phyloP scores from a whole-genome alignment of 2,113 vertebrate genomes.

The Pipa parva region DNA sequence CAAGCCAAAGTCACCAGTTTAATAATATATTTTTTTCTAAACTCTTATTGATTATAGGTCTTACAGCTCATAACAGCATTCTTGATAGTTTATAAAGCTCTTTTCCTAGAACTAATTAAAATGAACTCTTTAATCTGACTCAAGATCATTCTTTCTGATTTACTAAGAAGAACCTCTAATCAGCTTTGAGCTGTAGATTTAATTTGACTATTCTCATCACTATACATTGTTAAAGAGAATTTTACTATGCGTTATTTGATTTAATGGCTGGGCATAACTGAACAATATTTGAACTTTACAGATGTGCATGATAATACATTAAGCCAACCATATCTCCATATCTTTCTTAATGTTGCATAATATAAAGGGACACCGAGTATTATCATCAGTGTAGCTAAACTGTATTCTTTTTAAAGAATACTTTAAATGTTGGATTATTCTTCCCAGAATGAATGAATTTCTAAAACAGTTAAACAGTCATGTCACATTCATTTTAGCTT shows the following conservation, averaged over 20 bases:
- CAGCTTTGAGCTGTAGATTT: constrained; percentile 10
- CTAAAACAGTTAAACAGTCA: too few relatives aligned
- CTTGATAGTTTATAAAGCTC: constrained; percentile 11
- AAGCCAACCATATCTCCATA: neutral
- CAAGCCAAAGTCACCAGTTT: too few relatives aligned
- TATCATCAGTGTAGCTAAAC: too few relatives aligned
- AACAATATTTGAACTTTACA: neutral
- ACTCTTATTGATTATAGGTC: neutral
- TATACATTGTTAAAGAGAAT: neutral
- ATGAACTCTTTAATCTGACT: constrained; percentile 8
- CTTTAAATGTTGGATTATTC: too few relatives aligned
- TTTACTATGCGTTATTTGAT: constrained; percentile 5
- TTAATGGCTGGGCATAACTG: neutral
- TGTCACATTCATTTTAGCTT: too few relatives aligned
- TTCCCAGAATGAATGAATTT: too few relatives aligned
- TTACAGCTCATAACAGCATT: neutral
- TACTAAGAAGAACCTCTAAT: constrained; percentile 17
- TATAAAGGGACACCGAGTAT: too few relatives aligned
- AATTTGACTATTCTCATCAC: neutral
- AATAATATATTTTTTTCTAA: too few relatives aligned
- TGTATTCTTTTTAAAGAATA: too few relatives aligned
- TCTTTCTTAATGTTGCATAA: too few relatives aligned
- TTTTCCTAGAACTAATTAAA: constrained; percentile 17
- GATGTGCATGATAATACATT: neutral
- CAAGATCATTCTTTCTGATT: constrained; percentile 14